phyloP scores from a whole-genome alignment of 2,113 vertebrate species.

The Centropus bengalensis region DNA sequence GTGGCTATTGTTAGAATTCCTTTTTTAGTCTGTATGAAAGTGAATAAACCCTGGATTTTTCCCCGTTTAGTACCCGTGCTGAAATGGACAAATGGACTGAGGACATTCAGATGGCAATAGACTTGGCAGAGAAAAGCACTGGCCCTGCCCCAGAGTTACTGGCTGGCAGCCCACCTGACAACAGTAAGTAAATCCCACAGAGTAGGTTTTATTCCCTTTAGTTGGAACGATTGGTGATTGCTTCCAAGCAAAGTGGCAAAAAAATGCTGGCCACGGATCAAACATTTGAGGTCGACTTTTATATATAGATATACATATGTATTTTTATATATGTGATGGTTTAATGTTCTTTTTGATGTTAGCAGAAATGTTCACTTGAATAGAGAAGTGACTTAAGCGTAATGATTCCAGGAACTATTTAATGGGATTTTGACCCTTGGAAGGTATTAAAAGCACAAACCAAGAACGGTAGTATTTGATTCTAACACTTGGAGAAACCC shows the following conservation, averaged over 20 bases:
- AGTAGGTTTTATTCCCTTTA: neutral
- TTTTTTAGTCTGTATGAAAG: neutral
- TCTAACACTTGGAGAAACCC: neutral
- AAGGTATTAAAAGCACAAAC: constrained; percentile 18
- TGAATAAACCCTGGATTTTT: constrained; percentile 10
- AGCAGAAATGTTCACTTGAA: constrained; percentile 17
- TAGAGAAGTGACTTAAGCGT: constrained; percentile 18
- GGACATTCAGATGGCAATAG: constrained; percentile 91
- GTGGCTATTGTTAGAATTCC: neutral
- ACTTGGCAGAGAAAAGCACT: constrained; percentile 86
- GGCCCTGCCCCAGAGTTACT: constrained; percentile 83
- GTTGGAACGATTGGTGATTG: neutral
- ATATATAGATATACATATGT: too few species aligned
- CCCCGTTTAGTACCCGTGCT: constrained; percentile 75
- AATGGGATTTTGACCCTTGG: neutral
- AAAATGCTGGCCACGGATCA: neutral
- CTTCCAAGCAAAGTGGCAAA: neutral
- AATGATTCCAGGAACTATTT: constrained; percentile 25
- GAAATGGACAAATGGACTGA: constrained; percentile 98
- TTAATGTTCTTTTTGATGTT: constrained; percentile 12
- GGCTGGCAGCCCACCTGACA: constrained; percentile 84
- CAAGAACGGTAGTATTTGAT: neutral
- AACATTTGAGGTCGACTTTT: neutral
- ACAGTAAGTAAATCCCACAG: constrained; percentile 83
- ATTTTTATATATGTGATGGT: neutral